Conservation (phyloP, 2,113 vertebrate genomes). For the Cebus imitator region DNA sequence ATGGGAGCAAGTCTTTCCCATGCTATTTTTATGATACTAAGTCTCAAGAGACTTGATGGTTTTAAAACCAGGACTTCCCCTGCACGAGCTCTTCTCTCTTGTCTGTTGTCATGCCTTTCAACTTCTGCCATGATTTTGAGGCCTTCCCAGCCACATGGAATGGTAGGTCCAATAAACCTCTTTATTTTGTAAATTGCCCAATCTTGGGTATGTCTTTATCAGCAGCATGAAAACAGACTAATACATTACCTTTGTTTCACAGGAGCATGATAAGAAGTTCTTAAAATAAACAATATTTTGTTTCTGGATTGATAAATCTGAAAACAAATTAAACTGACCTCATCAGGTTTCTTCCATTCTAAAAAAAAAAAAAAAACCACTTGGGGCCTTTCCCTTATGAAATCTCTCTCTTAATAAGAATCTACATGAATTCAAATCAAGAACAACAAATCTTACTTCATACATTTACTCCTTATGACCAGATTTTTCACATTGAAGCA, state of each 20-base stretch:
- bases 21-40: too few relatives aligned
- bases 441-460: slow-evolving; percentile 18
- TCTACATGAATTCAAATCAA: not conserved
- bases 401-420: slow-evolving; percentile 9
- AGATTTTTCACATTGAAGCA: slow-evolving; percentile 13
- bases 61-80: too few relatives aligned
- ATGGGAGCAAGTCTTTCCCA: too few relatives aligned
- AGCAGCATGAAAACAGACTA: too few relatives aligned
- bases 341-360: not conserved
- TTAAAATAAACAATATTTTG: not conserved
- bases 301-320: not conserved
- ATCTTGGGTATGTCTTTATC: too few relatives aligned
- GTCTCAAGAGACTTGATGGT: too few relatives aligned
- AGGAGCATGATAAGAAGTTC: not conserved
- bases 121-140: too few relatives aligned
- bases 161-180: too few relatives aligned
- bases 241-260: not conserved
- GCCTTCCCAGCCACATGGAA: too few relatives aligned
- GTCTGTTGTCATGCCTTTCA: too few relatives aligned
- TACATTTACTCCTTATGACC: not conserved
- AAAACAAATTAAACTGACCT: slow-evolving; percentile 28
- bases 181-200: too few relatives aligned
- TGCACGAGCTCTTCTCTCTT: too few relatives aligned
- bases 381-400: not conserved
- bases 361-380: not conserved